Evolutionary conservation across 2,888 invertebrate species (phyloP).

Genomic region (Microplitis deprimator): DNA sequence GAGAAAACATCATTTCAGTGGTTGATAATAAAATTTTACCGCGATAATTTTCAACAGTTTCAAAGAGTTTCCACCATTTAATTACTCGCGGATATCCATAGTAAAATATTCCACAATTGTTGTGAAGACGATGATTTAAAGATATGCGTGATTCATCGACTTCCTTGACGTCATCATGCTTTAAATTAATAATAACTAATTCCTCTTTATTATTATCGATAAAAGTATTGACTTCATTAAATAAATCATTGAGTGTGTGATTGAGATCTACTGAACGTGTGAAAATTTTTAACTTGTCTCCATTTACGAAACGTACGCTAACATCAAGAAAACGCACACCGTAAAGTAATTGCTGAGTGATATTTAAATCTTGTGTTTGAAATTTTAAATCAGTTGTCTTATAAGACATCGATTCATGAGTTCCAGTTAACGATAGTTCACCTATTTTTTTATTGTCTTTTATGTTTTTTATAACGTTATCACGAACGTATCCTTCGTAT

Average conservation of each 20-base stretch:
- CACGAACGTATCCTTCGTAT: background rate
- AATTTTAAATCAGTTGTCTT: background rate
- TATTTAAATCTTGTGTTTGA: background rate
- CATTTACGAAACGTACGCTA: background rate
- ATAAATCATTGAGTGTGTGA: background rate
- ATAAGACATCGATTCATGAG: background rate
- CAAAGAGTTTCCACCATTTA: background rate
- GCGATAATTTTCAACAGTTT: background rate
- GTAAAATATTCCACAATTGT: background rate
- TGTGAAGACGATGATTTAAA: background rate
- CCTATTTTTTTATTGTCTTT: background rate
- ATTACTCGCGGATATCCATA: background rate
- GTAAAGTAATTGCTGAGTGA: background rate
- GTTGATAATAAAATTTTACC: background rate
- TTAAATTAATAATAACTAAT: background rate
- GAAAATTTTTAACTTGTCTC: background rate
- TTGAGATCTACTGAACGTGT: background rate
- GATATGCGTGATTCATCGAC: rapidly evolving
- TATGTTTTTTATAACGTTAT: background rate
- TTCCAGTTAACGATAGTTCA: background rate
- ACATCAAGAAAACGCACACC: background rate
- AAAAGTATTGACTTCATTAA: background rate
- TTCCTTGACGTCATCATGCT: background rate
- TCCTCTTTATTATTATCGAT: background rate
- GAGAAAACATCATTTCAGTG: background rate